A percentile compares a stretch with the other conserved stretches of the same genome.
Evolutionary conservation across 2,113 vertebrate species (phyloP).

Genomic region (Pionites leucogaster): DNA sequence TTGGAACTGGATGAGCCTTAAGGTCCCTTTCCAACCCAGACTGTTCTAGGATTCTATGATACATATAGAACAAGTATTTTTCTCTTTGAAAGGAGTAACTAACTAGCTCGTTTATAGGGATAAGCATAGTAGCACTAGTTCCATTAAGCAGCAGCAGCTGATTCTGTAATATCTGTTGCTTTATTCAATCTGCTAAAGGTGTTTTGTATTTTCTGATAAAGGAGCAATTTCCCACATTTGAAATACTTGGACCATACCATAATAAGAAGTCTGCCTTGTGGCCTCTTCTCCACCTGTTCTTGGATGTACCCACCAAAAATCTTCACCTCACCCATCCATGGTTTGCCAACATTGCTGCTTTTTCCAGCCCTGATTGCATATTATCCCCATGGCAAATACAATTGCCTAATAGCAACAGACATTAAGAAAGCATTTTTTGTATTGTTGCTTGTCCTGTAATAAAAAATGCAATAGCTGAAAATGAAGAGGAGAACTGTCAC

Average conservation of each 20-base stretch:
- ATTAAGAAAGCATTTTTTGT: constrained; percentile 33
- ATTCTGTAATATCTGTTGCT: background rate
- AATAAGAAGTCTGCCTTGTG: background rate
- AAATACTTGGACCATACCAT: background rate
- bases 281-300: background rate
- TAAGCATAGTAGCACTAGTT: background rate
- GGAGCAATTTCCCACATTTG: background rate
- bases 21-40: background rate
- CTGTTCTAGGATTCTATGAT: background rate
- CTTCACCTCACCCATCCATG: background rate
- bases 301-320: background rate
- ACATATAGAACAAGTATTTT: background rate
- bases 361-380: constrained; percentile 8
- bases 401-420: constrained; percentile 45
- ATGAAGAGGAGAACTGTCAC: constrained; percentile 7
- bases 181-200: background rate
- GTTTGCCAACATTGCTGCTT: background rate
- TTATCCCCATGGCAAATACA: constrained; percentile 25
- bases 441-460: constrained; percentile 5
- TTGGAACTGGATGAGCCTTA: background rate
- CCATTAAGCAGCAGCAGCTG: background rate
- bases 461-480: constrained; percentile 1
- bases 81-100: background rate
- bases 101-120: background rate
- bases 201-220: background rate